Evolutionary conservation across 2,113 vertebrate genomes (phyloP), one percentile per base, ranked within the genome.

Genomic region (Callopanchax toddi): DNA sequence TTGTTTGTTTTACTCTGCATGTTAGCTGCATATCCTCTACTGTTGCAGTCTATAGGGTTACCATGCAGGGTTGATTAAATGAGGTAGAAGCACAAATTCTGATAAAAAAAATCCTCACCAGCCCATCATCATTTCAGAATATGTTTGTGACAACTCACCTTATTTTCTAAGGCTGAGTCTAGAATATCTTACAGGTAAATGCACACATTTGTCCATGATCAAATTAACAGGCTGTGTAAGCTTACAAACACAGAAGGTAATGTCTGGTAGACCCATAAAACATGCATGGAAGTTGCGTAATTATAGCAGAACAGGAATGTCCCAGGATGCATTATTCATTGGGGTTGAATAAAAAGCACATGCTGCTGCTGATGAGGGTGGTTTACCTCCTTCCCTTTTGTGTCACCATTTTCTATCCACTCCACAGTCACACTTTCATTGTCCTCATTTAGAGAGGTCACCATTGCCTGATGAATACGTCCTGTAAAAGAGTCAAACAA

Each of bases 321-420:
- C 64, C 69, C 49, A 55, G 20, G 45, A 77, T 86, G 29, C 52
- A 86, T 85, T 84, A 85, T 89, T 82, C 54, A 90, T 64, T 34
- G 45, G 29, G 12, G 48, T 58, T 29, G n/a, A 55, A 71, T 49
- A 70, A 58, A 49, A 51, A 70, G 43, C 22, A 45, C 29, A 49
- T 21, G 22, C 23, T 57, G 23, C 58, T 25, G 7, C 54, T 36
- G 42, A 17, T 37, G 11, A 39, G n/a, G n/a, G 13, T 25, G 2
- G 22, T 70, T 83, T 86, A 97, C 97, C 93, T 98, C 96, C 93
- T 99, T 99, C 79, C 96, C 96, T 93, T 99, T 99, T 76, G 96
- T 97, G 89, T 98, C 96, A 79, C 96, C 96, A 91, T 97, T 98
- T 94, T 99, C 97, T 85, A 97, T 97, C 97, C 97, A 98, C 74